These are phyloP conservation scores for Dione juno DNA, from an alignment of 2,888 invertebrate species.

Conservation along the genomic window DNA sequence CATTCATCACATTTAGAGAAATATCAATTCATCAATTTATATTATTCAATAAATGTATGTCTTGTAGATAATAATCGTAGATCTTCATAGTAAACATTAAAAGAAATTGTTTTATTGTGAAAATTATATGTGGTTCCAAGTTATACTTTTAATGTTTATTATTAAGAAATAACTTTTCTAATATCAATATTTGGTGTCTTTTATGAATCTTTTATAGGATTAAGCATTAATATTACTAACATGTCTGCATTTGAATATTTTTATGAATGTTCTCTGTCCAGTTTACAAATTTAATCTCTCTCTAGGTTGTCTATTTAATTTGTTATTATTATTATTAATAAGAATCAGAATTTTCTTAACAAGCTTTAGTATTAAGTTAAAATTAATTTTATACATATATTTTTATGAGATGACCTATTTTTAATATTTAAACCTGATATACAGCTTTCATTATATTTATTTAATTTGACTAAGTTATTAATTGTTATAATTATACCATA, in stretches of 20 bases:
- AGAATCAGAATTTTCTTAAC: not conserved
- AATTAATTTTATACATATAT: constrained; percentile 17
- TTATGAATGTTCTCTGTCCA: constrained; percentile 13
- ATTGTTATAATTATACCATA: constrained; percentile 3
- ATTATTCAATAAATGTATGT: constrained; percentile 14
- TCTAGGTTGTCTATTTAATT: constrained; percentile 12
- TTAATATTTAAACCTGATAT: constrained; percentile 6
- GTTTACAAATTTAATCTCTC: constrained; percentile 1
- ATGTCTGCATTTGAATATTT: constrained; percentile 33
- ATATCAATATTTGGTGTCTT: constrained; percentile 8
- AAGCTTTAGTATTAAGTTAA: constrained; percentile 16
- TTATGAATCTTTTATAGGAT: constrained; percentile 30
- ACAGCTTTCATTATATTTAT: constrained; percentile 17
- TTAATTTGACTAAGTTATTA: constrained; percentile 5
- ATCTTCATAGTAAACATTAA: constrained; percentile 2
- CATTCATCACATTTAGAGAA: constrained; percentile 25
- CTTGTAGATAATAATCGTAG: constrained; percentile 2
- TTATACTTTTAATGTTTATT: constrained; percentile 6
- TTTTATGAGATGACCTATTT: constrained; percentile 15
- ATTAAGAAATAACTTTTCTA: constrained; percentile 12
- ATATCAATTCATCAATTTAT: not conserved
- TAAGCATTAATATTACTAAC: constrained; percentile 42
- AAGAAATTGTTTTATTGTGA: not conserved
- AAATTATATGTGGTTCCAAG: not conserved
- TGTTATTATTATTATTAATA: constrained; percentile 8